phyloP scores from a whole-genome alignment of 2,888 invertebrate genomes.

The Helicoverpa assulta region DNA sequence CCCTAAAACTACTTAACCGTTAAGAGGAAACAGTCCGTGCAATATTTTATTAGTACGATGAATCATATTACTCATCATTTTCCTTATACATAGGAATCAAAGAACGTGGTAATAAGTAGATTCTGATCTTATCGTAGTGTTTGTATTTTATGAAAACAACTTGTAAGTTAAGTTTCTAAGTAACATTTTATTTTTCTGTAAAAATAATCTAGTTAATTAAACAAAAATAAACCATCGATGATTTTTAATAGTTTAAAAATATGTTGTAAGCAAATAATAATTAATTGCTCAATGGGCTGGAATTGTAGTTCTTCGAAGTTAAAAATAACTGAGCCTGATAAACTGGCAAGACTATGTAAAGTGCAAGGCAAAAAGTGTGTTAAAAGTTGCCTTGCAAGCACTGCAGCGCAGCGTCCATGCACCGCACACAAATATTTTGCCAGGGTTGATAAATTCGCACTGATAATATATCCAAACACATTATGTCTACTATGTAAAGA shows the following conservation, averaged over 20 bases:
- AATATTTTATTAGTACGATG: conserved; percentile 19
- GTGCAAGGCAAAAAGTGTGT: conserved; percentile 45
- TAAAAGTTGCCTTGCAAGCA: conserved; percentile 31
- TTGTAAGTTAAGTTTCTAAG: not conserved
- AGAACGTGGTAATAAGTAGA: conserved; percentile 24
- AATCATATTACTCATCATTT: conserved; percentile 24
- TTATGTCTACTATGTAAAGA: not conserved
- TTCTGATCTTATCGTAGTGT: conserved; percentile 21
- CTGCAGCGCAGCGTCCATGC: conserved; percentile 9
- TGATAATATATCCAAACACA: not conserved
- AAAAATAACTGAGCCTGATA: conserved; percentile 69
- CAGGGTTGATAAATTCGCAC: conserved; percentile 35
- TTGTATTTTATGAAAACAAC: conserved; percentile 16
- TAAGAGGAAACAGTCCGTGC: not conserved
- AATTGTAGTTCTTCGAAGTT: conserved; percentile 57
- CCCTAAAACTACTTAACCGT: not conserved
- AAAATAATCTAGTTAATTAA: no score
- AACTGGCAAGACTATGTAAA: conserved; percentile 61
- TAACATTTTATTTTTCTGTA: no score
- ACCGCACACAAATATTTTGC: conserved; percentile 22
- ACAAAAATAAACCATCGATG: no score
- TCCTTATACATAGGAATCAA: conserved; percentile 25
- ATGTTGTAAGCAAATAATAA: no score
- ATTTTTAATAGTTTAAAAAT: no score
- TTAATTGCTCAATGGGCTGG: conserved; percentile 12